A percentile compares a stretch with the other conserved stretches of the same genome.
These are phyloP conservation scores for Ennomos fuscantarius DNA, from an alignment of 2,888 invertebrate genomes.

Conservation along the genomic window DNA sequence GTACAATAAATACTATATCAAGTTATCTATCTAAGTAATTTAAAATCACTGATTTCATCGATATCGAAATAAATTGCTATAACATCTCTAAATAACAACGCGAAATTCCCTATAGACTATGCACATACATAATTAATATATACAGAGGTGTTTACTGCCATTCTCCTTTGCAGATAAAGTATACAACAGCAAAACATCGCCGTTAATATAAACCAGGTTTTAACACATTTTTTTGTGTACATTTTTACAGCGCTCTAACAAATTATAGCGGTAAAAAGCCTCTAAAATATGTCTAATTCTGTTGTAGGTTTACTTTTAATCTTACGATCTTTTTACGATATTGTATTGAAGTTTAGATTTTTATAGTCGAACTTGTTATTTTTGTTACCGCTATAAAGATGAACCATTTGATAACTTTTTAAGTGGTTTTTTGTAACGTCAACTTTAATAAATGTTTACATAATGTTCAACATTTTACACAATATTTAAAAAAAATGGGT, in stretches of 20 bases:
- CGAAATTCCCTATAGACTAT: no score
- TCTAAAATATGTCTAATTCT: slow-evolving; percentile 17
- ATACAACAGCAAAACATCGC: neutral
- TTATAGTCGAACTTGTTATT: slow-evolving; percentile 28
- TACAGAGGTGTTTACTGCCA: neutral
- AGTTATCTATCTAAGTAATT: slow-evolving; percentile 4
- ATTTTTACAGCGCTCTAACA: slow-evolving; percentile 13
- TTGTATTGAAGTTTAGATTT: slow-evolving; percentile 31
- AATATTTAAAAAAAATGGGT: neutral
- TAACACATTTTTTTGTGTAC: neutral
- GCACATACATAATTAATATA: neutral
- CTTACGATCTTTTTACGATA: slow-evolving; percentile 30
- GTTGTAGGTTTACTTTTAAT: slow-evolving; percentile 20
- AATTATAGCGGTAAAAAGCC: slow-evolving; percentile 10
- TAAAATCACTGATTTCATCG: neutral
- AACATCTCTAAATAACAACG: no score
- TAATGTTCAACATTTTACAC: neutral
- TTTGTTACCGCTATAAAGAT: slow-evolving; percentile 28
- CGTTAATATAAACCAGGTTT: neutral
- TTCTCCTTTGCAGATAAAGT: slow-evolving; percentile 1
- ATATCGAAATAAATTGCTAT: neutral
- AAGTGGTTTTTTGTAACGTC: slow-evolving; percentile 19
- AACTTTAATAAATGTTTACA: slow-evolving; percentile 4
- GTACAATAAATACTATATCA: slow-evolving; percentile 11
- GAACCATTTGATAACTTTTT: slow-evolving; percentile 25